phyloP scores from a whole-genome alignment of 2,888 invertebrate genomes.

The Drosophila algonquin region DNA sequence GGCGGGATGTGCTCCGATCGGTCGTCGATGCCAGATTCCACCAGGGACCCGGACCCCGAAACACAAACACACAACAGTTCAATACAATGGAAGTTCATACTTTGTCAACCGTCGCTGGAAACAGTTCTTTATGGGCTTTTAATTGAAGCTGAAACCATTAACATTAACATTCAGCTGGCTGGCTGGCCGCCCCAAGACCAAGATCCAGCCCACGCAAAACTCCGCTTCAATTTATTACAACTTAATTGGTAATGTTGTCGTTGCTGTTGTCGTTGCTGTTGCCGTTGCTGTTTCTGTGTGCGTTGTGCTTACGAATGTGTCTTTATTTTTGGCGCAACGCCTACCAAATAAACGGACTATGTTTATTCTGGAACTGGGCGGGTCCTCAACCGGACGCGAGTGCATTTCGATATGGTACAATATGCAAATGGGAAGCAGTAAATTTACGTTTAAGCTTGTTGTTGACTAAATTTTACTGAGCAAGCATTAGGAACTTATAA shows the following conservation, averaged over 20 bases:
- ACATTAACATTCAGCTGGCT: slow-evolving; percentile 5
- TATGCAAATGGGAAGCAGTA: background rate
- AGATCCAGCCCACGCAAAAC: slow-evolving; percentile 58
- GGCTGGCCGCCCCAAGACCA: background rate
- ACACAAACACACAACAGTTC: slow-evolving; percentile 44
- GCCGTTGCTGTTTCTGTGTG: slow-evolving; percentile 31
- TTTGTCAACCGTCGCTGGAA: slow-evolving; percentile 66
- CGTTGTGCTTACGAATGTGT: slow-evolving; percentile 50
- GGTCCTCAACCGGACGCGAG: slow-evolving; percentile 22
- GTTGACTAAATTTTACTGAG: background rate
- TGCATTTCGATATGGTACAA: slow-evolving; percentile 13
- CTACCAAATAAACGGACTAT: slow-evolving; percentile 32
- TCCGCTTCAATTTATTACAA: slow-evolving; percentile 66
- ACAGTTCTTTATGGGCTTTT: slow-evolving; percentile 64
- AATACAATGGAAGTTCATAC: slow-evolving; percentile 63
- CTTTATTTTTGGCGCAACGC: slow-evolving; percentile 57
- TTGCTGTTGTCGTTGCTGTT: slow-evolving; percentile 36
- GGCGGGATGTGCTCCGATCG: slow-evolving; percentile 25
- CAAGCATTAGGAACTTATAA: background rate
- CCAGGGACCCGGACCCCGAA: slow-evolving; percentile 35
- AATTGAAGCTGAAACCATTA: slow-evolving; percentile 59
- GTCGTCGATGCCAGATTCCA: slow-evolving; percentile 44
- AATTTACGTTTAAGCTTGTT: background rate
- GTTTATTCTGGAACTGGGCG: slow-evolving; percentile 8
- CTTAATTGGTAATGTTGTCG: slow-evolving; percentile 66